phyloP scores from a whole-genome alignment of 2,888 invertebrate species.

The Dasypogon diadema region DNA sequence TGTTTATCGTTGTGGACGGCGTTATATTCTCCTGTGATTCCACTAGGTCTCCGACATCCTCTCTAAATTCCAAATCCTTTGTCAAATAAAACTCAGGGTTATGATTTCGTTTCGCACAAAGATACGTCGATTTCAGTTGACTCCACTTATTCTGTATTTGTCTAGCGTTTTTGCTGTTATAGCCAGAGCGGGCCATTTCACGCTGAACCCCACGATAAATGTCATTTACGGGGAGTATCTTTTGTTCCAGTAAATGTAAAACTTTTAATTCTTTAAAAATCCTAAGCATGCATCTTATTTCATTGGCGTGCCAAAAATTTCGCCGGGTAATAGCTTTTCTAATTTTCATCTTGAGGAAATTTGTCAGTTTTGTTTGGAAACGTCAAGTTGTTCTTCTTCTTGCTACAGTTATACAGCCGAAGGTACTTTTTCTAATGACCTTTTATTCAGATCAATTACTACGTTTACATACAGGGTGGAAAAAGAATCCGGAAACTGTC shows the following conservation, averaged over 20 bases:
- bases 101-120: slow-evolving; percentile 53
- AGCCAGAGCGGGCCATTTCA: slow-evolving; percentile 49
- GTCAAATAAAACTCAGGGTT: slow-evolving; percentile 50
- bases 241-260: slow-evolving; percentile 48
- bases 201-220: slow-evolving; percentile 50
- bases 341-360: too few relatives aligned
- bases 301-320: slow-evolving; percentile 50
- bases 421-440: too few relatives aligned
- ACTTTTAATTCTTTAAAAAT: slow-evolving; percentile 53
- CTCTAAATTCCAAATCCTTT: slow-evolving; percentile 52
- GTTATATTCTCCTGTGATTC: slow-evolving; percentile 29
- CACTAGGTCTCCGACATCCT: slow-evolving; percentile 49
- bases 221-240: slow-evolving; percentile 48
- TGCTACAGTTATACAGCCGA: too few relatives aligned
- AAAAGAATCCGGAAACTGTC: too few relatives aligned
- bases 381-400: too few relatives aligned
- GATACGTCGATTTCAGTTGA: slow-evolving; percentile 52
- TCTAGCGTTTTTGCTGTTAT: slow-evolving; percentile 42
- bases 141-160: slow-evolving; percentile 55
- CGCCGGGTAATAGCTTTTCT: slow-evolving; percentile 13
- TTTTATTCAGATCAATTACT: too few relatives aligned
- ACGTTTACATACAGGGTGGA: too few relatives aligned
- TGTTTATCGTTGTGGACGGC: not conserved
- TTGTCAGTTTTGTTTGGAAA: too few relatives aligned
- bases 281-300: slow-evolving; percentile 51